Evolutionary conservation across 2,113 vertebrate species (phyloP).

Genomic region (Mellivora capensis): DNA sequence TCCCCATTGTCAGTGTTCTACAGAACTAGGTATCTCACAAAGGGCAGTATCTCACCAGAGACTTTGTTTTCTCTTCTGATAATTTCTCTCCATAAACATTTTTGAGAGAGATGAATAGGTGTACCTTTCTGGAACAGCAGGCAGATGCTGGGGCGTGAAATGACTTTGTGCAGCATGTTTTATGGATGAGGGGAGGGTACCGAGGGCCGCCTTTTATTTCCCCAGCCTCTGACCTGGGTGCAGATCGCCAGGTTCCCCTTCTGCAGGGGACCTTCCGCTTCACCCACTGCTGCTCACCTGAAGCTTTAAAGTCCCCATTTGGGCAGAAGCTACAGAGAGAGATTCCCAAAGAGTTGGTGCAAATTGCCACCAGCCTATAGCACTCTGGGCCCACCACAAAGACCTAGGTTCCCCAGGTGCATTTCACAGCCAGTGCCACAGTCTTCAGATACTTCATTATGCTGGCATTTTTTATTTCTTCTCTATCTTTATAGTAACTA

Average conservation of each 20-base stretch:
- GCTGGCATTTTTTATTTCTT: neutral
- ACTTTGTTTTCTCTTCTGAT: constrained; percentile 59
- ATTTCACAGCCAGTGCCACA: neutral
- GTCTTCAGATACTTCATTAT: neutral
- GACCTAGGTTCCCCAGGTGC: neutral
- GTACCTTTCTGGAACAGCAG: constrained; percentile 46
- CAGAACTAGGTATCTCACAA: constrained; percentile 23
- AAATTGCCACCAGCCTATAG: neutral
- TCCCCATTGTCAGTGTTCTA: neutral
- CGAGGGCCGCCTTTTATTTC: neutral
- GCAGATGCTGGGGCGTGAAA: constrained; percentile 53
- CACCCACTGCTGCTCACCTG: neutral
- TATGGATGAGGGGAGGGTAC: constrained; percentile 27
- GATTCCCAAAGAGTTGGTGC: neutral
- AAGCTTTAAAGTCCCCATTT: neutral
- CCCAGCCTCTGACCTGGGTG: neutral
- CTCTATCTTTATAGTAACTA: neutral
- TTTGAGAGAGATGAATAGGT: constrained; percentile 59
- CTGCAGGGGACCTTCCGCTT: neutral
- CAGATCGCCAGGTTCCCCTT: neutral
- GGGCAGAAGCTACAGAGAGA: neutral
- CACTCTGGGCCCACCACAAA: neutral
- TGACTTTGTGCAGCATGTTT: constrained; percentile 53
- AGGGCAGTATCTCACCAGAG: neutral
- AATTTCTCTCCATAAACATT: constrained; percentile 55